Evolutionary conservation across 2,113 vertebrate genomes (phyloP).

Genomic region (Protobothrops mucrosquamatus): DNA sequence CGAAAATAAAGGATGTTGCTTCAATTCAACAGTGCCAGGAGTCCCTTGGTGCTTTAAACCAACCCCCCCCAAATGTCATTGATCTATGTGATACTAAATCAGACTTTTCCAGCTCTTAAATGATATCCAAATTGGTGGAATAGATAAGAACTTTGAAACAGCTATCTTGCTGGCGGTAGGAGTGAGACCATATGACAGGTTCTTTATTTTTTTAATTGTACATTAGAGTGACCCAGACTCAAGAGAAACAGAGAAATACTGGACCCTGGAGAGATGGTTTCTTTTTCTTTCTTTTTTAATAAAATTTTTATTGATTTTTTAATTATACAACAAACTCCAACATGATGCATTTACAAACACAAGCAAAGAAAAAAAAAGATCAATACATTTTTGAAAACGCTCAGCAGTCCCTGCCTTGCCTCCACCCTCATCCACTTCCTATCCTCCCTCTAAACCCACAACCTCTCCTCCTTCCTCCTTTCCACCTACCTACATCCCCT

Average conservation of each 20-base stretch:
- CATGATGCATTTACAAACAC: no score
- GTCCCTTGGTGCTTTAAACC: constrained; percentile 67
- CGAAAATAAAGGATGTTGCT: constrained; percentile 57
- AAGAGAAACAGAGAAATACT: neutral
- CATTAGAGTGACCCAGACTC: neutral
- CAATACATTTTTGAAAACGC: no score
- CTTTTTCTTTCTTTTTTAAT: no score
- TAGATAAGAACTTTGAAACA: neutral
- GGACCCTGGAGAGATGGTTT: neutral
- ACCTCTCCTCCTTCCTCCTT: no score
- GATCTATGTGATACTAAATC: neutral
- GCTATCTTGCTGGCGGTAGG: neutral
- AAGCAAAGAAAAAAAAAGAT: no score
- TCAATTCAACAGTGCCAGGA: accelerated
- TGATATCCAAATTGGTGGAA: neutral
- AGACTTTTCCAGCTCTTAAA: neutral
- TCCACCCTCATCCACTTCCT: no score
- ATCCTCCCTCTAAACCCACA: no score
- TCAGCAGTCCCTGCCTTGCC: no score
- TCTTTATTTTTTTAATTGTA: neutral
- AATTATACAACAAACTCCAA: no score
- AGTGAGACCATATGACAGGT: neutral
- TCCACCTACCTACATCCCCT: no score
- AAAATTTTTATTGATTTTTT: no score
- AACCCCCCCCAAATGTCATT: constrained; percentile 64